Percentiles rank a stretch among this genome's conserved stretches.
Conservation (phyloP, 2,888 invertebrate species). For the Seira sanloemensis region DNA sequence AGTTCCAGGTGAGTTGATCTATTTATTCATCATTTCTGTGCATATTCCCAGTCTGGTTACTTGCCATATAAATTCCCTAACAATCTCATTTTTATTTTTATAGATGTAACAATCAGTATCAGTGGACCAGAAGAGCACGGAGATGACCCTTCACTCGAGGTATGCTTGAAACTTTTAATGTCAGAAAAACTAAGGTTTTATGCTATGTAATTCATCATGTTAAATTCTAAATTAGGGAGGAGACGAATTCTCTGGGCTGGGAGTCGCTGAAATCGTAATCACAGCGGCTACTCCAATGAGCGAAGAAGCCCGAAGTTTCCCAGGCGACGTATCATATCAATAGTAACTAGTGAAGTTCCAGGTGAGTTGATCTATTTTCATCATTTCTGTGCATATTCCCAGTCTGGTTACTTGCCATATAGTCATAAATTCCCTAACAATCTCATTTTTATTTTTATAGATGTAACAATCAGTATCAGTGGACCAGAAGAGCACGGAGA, state of each 20-base stretch:
- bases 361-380: too few relatives aligned
- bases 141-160: conserved; percentile 12
- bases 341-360: conserved; percentile 67
- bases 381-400: too few relatives aligned
- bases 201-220: too few relatives aligned
- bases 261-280: conserved; percentile 93
- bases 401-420: too few relatives aligned
- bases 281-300: conserved; percentile 95
- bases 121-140: conserved; percentile 60
- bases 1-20: conserved; percentile 68
- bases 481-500: conserved; percentile 55
- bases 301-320: conserved; percentile 84
- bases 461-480: conserved; percentile 60
- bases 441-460: conserved; percentile 28
- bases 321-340: conserved; percentile 61
- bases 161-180: not conserved
- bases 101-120: conserved; percentile 60
- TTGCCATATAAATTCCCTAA: too few relatives aligned
- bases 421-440: too few relatives aligned
- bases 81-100: conserved; percentile 26
- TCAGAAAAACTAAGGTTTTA: too few relatives aligned
- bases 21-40: too few relatives aligned
- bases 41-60: too few relatives aligned
- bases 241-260: conserved; percentile 82
- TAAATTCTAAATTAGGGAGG: conserved; percentile 50